These are phyloP conservation scores for Plagodis pulveraria DNA, from an alignment of 2,888 invertebrate species.

Conservation along the genomic window DNA sequence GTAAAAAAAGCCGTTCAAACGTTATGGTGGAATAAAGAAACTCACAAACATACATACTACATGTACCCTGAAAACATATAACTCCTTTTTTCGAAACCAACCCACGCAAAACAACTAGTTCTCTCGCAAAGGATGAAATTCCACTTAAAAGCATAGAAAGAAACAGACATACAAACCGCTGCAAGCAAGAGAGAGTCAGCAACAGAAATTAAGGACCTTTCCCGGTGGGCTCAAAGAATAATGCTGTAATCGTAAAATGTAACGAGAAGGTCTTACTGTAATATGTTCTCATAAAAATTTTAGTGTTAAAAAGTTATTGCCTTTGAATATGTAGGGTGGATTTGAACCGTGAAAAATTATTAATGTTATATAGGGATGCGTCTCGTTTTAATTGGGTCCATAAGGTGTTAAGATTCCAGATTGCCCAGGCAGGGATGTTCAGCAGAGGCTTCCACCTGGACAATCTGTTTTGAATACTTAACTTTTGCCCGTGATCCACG, in stretches of 20 bases:
- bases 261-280: conserved; percentile 17
- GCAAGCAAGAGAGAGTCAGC: conserved; percentile 51
- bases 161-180: conserved; percentile 40
- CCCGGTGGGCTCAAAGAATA: conserved; percentile 43
- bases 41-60: too few relatives aligned
- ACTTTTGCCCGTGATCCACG: too few relatives aligned
- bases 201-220: conserved; percentile 73
- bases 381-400: too few relatives aligned
- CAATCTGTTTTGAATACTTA: too few relatives aligned
- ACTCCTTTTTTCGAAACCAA: conserved; percentile 16
- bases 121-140: conserved; percentile 51
- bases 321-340: conserved; percentile 4
- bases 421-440: too few relatives aligned
- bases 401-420: too few relatives aligned
- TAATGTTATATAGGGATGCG: too few relatives aligned
- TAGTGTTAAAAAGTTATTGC: conserved; percentile 9
- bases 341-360: neutral
- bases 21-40: too few relatives aligned
- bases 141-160: conserved; percentile 56
- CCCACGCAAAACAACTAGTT: conserved; percentile 28
- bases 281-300: conserved; percentile 13
- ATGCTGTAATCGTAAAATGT: conserved; percentile 40
- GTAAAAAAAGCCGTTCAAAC: too few relatives aligned
- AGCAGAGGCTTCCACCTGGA: too few relatives aligned
- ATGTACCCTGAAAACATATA: too few relatives aligned